Evolutionary conservation across 2,113 vertebrate genomes (phyloP), one percentile per base, ranked within the genome.

Genomic region (Toxotes jaculatrix): DNA sequence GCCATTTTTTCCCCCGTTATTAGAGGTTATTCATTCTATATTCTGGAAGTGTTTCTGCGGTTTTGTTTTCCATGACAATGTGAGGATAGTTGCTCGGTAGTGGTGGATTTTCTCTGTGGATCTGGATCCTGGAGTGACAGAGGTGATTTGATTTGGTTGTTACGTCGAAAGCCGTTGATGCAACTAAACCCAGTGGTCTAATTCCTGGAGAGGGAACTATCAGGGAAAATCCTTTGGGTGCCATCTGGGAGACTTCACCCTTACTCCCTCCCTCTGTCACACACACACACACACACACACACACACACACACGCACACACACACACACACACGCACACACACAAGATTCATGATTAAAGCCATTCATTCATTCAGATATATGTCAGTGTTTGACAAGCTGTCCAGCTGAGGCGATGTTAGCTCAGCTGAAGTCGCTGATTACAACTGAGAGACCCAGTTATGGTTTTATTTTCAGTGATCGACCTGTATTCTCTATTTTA

Each of bases 201-300:
- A 94, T 94, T 94, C 93, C 90, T 92, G 86, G 87, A 93, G 86
- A 91, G 91, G 80, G 62, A 89, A 80, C 76, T 86, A 89, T 88
- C 86, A 89, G 87, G 81, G 88, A 84, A 89, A 91, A 94, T 94
- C 92, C 88, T 87, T 49, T 79, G 87, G 91, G 81, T 80, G 90
- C 93, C 93, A 94, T 94, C 93, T 94, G 93, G 91, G 89, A 91
- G 85, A 89, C 85, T 85, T 88, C 75, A 43, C 43, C 65, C 80
- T 65, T 27, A 27, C 27, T 27, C 27, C 27, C 27, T 27, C 27
- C 27, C 27, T 27, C n/a, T n/a, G n/a, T n/a, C n/a, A n/a, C n/a
- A n/a, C 62, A 31, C 71, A n/a, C 79, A 27, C 55, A 63, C 70
- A 79, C 74, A 51, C 68, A 69, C 66, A 66, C 83, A 75, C 75